Base-by-base conservation (phyloP, 2,888 invertebrate genomes). In the Xylophagus ater region DNA sequence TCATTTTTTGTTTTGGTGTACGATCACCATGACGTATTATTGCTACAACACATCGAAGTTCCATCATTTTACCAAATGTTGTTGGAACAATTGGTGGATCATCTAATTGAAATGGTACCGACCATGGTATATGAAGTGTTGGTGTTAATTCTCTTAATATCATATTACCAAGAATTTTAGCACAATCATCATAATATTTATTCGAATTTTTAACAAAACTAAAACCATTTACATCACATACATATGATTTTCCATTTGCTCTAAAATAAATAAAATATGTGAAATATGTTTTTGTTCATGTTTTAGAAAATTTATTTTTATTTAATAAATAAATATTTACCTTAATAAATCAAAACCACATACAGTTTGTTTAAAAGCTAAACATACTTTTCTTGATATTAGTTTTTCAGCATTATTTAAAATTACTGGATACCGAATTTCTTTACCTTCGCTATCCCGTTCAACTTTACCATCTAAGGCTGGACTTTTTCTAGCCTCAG, bases 1-100 rank as follows among this genome's bases (percentile, higher is more conserved):
- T 99, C 97, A 99, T 98, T 69, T 99, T 99, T 69, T 99, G 98
- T 62, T 99, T 99, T 0, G 98, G 98, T 10, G 98, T 99, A 49
- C 98, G 72, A 65, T 99, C 98, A 0, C 98, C 98, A 58, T 98
- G 98, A 42, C 98, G 69, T 44, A 98, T 97, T 5, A 98, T 89
- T 17, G 89, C 98, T 26, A 96, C 92, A 3, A 98, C 97, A 62
- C 97, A 97, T 20, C 98, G 71, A 45, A 81, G 58, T 52, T 81
- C 81, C 81, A 81, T 81, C 90, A 97, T 93, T 70, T 96, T 96
- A 12, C 97, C 97, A 59, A 93, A 93, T 1, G 97, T 97, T 0
- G 98, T 98, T 2, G 97, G 96, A 34, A 98, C 97, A 47, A 98
- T 90, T 2, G 98, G 97, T 0, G 97, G 96, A 69, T 98, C 97